Percentiles rank a stretch among this genome's conserved stretches.
Conservation (phyloP, 2,113 vertebrate genomes). For the Eidolon helvum region DNA sequence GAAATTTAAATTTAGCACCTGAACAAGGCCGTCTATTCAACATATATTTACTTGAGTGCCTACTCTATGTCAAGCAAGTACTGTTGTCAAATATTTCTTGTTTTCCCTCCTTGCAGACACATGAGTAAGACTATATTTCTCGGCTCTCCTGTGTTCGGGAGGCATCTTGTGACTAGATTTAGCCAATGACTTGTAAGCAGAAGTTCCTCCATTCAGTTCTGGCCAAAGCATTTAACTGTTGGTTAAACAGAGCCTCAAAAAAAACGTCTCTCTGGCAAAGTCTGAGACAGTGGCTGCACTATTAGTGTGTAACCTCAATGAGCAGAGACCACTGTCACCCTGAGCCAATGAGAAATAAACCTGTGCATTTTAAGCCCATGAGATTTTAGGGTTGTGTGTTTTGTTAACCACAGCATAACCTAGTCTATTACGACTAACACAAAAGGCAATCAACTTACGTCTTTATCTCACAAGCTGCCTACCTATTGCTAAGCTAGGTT, state of each 20-base stretch:
- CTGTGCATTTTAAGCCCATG: neutral
- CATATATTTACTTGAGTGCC: neutral
- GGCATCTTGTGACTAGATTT: neutral
- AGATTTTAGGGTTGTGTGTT: neutral
- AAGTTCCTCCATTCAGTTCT: neutral
- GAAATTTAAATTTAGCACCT: neutral
- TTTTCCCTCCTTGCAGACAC: neutral
- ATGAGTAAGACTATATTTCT: neutral
- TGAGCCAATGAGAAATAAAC: neutral
- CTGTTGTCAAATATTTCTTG: neutral
- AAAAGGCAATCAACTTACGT: neutral
- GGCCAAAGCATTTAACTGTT: neutral
- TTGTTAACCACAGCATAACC: neutral
- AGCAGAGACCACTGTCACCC: neutral
- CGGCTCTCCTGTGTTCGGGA: neutral
- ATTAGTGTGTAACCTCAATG: neutral
- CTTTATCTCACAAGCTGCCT: neutral
- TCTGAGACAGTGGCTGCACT: neutral
- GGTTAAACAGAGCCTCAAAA: neutral
- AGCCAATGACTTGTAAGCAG: neutral
- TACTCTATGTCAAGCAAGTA: neutral
- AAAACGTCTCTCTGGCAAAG: neutral
- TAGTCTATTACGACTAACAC: neutral
- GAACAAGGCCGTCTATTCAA: neutral
- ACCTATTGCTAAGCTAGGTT: neutral